Conservation (phyloP, 2,888 invertebrate genomes). For the Linnaemya vulpina region DNA sequence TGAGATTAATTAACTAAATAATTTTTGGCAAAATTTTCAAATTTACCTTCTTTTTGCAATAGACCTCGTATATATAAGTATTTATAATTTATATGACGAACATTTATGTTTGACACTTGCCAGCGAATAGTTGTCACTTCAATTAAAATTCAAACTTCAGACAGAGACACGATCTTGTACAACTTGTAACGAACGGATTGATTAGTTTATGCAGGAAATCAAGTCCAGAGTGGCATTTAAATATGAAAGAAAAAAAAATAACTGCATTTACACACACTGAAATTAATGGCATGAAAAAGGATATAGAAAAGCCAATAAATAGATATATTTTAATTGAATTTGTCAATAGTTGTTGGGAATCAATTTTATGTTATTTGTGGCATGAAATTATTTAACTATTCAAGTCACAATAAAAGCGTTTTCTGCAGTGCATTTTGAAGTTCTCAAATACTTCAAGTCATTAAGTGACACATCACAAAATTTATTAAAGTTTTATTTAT, state of each 20-base stretch:
- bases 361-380: not conserved
- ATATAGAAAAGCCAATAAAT: constrained; percentile 37
- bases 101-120: constrained; percentile 48
- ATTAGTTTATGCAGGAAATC: constrained; percentile 47
- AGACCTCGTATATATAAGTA: no score
- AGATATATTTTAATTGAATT: constrained; percentile 41
- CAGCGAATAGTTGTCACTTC: constrained; percentile 47
- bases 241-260: not conserved
- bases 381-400: constrained; percentile 40
- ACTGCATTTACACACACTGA: not conserved
- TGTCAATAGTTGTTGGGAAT: not conserved
- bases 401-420: constrained; percentile 21
- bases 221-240: constrained; percentile 1
- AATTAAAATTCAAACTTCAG: constrained; percentile 32
- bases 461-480: constrained; percentile 67
- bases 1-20: no score
- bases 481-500: constrained; percentile 13
- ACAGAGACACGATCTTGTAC: not conserved
- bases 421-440: constrained; percentile 37
- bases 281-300: constrained; percentile 23
- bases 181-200: constrained; percentile 17
- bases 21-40: no score
- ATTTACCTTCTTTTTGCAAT: no score
- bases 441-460: constrained; percentile 57
- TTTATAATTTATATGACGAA: constrained; percentile 39